Conservation (phyloP, 2,888 invertebrate species). For the Mycalesis mineus region DNA sequence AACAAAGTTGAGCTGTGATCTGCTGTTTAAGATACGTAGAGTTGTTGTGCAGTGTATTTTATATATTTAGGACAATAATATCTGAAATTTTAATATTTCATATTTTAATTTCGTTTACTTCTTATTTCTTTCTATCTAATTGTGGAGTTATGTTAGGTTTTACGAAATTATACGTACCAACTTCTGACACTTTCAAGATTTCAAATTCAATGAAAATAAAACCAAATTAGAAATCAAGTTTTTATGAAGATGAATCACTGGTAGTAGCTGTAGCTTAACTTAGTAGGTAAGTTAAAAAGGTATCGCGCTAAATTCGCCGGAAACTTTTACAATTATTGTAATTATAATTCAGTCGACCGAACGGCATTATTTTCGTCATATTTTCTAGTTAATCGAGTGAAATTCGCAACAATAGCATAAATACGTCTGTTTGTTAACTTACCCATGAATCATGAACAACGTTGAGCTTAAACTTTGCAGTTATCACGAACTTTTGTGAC, state of each 20-base stretch:
- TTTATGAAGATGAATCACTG: too few relatives aligned
- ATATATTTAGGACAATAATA: too few relatives aligned
- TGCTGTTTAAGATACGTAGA: neutral
- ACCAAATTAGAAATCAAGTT: too few relatives aligned
- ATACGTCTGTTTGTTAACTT: slow-evolving; percentile 64
- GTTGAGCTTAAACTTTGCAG: slow-evolving; percentile 34
- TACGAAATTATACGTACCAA: too few relatives aligned
- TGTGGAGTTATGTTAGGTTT: too few relatives aligned
- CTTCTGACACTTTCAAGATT: too few relatives aligned
- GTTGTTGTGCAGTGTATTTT: neutral
- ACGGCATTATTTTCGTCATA: slow-evolving; percentile 65
- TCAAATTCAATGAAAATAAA: too few relatives aligned
- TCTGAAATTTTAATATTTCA: too few relatives aligned
- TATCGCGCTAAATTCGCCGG: slow-evolving; percentile 40
- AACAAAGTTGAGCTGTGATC: slow-evolving; percentile 10
- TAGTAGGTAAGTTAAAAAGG: slow-evolving; percentile 33
- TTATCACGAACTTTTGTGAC: neutral
- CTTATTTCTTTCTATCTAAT: too few relatives aligned
- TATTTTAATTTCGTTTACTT: too few relatives aligned
- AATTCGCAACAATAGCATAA: slow-evolving; percentile 62
- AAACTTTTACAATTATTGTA: slow-evolving; percentile 75
- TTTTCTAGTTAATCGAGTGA: slow-evolving; percentile 68
- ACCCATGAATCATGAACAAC: slow-evolving; percentile 49
- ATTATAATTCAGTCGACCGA: slow-evolving; percentile 69
- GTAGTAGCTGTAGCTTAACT: too few relatives aligned